phyloP scores from a whole-genome alignment of 2,888 invertebrate species.

The Copidosoma aretas region DNA sequence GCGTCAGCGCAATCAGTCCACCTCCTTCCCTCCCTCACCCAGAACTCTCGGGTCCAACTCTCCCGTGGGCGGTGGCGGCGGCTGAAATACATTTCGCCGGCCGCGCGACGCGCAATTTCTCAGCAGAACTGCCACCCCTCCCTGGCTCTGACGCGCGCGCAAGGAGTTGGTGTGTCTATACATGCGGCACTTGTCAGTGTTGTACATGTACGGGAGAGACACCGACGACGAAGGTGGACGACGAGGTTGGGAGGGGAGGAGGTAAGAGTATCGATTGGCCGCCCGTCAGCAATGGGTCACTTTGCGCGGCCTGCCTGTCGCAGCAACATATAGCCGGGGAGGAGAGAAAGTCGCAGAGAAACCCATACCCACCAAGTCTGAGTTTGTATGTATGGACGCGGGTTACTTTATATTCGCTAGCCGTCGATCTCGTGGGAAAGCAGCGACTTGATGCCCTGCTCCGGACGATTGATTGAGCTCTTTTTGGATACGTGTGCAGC shows the following conservation, averaged over 20 bases:
- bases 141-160: constrained; percentile 28
- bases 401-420: neutral
- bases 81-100: neutral
- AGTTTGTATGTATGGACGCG: neutral
- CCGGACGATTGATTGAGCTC: constrained; percentile 20
- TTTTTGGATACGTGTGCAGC: neutral
- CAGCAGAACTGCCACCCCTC: constrained; percentile 19
- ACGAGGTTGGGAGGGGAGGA: neutral
- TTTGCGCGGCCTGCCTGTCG: constrained; percentile 20
- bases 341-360: constrained; percentile 9
- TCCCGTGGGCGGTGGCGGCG: neutral
- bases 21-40: neutral
- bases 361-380: neutral
- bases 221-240: constrained; percentile 7
- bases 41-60: too few relatives aligned
- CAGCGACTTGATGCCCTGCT: constrained; percentile 8
- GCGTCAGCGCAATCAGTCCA: neutral
- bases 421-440: neutral
- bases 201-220: constrained; percentile 48
- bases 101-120: constrained; percentile 11
- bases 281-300: constrained; percentile 48
- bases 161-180: neutral
- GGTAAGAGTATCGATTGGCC: constrained; percentile 45
- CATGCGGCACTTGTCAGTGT: constrained; percentile 47
- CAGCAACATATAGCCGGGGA: neutral